phyloP scores from a whole-genome alignment of 1,140 invertebrate species.

The Monochamus saltuarius region DNA sequence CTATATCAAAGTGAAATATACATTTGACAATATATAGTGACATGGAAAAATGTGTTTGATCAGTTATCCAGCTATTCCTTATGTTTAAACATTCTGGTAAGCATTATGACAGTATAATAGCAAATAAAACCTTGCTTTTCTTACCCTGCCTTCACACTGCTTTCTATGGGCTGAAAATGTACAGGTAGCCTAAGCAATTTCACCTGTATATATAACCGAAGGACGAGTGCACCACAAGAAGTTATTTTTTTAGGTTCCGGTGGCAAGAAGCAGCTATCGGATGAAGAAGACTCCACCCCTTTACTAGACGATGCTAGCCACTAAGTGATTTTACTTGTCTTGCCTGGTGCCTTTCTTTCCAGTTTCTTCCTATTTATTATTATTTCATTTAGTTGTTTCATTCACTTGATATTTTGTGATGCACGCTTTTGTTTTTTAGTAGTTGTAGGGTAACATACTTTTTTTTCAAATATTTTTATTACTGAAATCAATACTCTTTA shows the following conservation, averaged over 20 bases:
- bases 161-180: neutral
- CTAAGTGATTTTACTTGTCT: conserved; percentile 4
- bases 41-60: too few relatives aligned
- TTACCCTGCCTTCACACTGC: conserved; percentile 10
- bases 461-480: conserved; percentile 13
- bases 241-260: conserved; percentile 21
- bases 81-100: neutral
- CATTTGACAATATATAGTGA: too few relatives aligned
- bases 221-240: conserved; percentile 1
- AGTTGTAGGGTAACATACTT: too few relatives aligned
- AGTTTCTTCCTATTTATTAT: neutral
- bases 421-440: too few relatives aligned
- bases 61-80: too few relatives aligned
- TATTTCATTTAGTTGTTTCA: too few relatives aligned
- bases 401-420: too few relatives aligned
- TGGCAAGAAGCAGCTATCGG: conserved; percentile 18
- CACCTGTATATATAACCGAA: too few relatives aligned
- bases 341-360: conserved; percentile 13
- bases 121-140: conserved; percentile 3
- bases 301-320: conserved; percentile 11
- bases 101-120: conserved; percentile 5
- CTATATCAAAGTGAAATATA: too few relatives aligned
- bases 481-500: conserved; percentile 10
- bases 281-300: conserved; percentile 18
- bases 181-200: neutral